Percentiles rank a stretch among this genome's conserved stretches.
phyloP scores from a whole-genome alignment of 2,113 vertebrate species.

The Sisor rabdophorus region DNA sequence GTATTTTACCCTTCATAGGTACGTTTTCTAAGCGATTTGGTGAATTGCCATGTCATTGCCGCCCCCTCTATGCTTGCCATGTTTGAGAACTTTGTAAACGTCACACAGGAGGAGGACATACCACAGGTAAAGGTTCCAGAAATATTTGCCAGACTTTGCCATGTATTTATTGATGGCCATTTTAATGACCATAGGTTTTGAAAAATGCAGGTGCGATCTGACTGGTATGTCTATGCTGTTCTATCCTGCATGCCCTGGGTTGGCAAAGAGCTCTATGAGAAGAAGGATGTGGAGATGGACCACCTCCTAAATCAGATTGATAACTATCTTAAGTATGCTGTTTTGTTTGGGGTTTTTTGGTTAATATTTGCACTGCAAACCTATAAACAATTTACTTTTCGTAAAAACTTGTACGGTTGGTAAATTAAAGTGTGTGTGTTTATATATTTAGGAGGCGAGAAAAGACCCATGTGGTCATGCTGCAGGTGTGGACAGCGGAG shows the following conservation, averaged over 20 bases:
- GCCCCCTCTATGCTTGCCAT: constrained; percentile 97
- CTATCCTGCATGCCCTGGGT: constrained; percentile 95
- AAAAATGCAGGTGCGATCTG: constrained; percentile 80
- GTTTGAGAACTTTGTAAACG: constrained; percentile 96
- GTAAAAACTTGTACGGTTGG: too few relatives aligned
- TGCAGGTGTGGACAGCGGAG: constrained; percentile 95
- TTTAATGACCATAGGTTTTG: not conserved
- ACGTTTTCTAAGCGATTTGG: constrained; percentile 91
- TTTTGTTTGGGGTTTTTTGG: not conserved
- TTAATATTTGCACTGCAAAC: not conserved
- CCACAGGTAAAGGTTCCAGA: constrained; percentile 78
- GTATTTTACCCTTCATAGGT: constrained; percentile 67
- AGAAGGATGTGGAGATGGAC: constrained; percentile 98
- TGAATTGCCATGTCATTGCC: constrained; percentile 97
- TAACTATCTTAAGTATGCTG: constrained; percentile 87
- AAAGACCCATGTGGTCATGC: constrained; percentile 89
- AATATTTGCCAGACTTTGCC: not conserved
- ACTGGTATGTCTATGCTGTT: constrained; percentile 95
- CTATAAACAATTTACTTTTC: too few relatives aligned
- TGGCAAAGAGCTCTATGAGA: constrained; percentile 95
- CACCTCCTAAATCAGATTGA: constrained; percentile 89
- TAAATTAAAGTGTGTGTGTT: too few relatives aligned
- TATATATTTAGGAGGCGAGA: constrained; percentile 76
- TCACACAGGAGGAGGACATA: constrained; percentile 94
- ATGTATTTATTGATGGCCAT: not conserved